Percentiles rank a stretch among this genome's conserved stretches.
Conservation (phyloP, 2,797 vertebrate genomes). For the Trematomus bernacchii region DNA sequence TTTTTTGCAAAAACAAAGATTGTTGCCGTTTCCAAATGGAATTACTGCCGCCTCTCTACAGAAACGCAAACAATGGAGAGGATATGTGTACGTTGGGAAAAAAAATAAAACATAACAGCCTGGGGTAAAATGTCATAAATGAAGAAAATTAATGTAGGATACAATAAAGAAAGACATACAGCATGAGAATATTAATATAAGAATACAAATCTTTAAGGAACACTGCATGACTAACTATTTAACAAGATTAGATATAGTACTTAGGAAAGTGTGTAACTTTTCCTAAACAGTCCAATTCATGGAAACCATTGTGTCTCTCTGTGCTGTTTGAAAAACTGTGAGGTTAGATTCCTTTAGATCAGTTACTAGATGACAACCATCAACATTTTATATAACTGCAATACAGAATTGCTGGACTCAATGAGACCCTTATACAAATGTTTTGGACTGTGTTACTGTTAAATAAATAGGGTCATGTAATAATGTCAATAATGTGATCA, state of each 20-base stretch:
- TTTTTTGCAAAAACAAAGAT: constrained; percentile 56
- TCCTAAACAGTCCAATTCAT: no score
- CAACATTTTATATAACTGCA: no score
- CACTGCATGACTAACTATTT: no score
- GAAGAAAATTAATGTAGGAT: neutral
- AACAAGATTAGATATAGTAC: no score
- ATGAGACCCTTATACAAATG: no score
- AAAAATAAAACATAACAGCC: neutral
- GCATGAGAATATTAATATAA: neutral
- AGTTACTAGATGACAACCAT: no score
- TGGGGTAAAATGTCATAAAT: neutral
- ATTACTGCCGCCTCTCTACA: constrained; percentile 16
- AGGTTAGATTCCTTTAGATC: no score
- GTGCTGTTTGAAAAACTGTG: no score
- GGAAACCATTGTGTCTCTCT: no score
- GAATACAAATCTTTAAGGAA: no score
- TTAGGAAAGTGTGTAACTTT: no score
- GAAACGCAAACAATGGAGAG: neutral
- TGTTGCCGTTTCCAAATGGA: constrained; percentile 23
- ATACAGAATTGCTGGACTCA: no score
- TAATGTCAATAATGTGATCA: neutral
- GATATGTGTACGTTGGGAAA: neutral
- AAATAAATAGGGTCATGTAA: neutral
- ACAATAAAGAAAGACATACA: neutral
- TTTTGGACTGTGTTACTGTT: neutral